These are phyloP conservation scores for Acanthococcus lagerstroemiae DNA, from an alignment of 2,888 invertebrate species.

Conservation along the genomic window DNA sequence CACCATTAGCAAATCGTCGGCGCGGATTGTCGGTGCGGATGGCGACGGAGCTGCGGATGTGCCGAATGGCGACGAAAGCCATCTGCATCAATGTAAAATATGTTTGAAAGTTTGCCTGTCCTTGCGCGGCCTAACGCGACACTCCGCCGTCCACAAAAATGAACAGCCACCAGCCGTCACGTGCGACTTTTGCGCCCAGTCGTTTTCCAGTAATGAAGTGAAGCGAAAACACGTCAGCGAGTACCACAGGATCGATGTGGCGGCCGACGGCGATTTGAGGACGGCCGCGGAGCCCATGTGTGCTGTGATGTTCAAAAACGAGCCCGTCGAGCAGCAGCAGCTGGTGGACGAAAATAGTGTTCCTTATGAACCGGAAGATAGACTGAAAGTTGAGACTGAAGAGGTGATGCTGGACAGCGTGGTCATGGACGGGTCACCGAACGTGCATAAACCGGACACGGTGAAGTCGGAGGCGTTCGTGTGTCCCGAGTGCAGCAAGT, in stretches of 20 bases:
- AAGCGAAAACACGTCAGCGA: not conserved
- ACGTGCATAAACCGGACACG: too few relatives aligned
- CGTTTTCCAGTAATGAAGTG: not conserved
- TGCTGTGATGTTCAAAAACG: too few relatives aligned
- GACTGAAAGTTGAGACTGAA: not conserved
- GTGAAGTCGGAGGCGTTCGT: not conserved
- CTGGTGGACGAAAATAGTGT: not conserved
- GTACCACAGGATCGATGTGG: not conserved
- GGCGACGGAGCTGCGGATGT: not conserved
- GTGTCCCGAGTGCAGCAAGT: not conserved
- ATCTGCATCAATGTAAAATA: not conserved
- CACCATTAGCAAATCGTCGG: not conserved
- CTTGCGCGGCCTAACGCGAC: not conserved
- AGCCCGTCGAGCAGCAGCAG: not conserved
- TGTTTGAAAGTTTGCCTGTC: constrained; percentile 5
- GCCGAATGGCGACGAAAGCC: not conserved
- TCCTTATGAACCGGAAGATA: not conserved
- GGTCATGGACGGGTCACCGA: too few relatives aligned
- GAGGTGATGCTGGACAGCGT: not conserved
- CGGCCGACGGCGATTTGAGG: not conserved
- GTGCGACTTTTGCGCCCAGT: not conserved
- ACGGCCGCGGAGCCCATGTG: too few relatives aligned
- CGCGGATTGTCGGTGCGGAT: not conserved
- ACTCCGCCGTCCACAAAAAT: not conserved
- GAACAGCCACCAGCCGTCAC: not conserved